Base-by-base conservation (phyloP, 1,140 invertebrate species). In the Armadillidium nasatum region DNA sequence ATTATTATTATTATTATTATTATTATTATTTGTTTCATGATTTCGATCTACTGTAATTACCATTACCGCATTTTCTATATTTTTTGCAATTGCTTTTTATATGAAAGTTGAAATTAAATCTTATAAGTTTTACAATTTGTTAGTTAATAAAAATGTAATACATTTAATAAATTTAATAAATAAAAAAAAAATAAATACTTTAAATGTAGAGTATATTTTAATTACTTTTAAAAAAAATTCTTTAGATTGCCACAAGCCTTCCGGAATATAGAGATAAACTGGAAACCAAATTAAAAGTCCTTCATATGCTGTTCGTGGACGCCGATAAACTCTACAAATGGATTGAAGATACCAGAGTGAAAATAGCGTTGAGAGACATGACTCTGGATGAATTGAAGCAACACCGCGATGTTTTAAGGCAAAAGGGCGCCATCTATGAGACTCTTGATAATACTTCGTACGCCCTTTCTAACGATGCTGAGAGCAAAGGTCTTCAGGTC, bases 311-410 rank as follows among this genome's bases (percentile, higher is more conserved):
- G 50, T 21, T 75, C n/a, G 54, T 68, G 13, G 73, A 67, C 33
- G 66, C 73, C 3, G 73, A 75, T 13, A 60, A 75, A 22, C 73
- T 75, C 15, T 75, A 75, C 60, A 60, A 67, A 19, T 75, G 73
- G 73, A 68, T 54, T 7, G 73, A 75, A 33, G 69, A 75, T 6
- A 33, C 67, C 6, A 60, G 73, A 21, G 23, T 75, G 3, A 60
- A 60, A 19, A 60, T 60, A 15, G 19, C 60, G 0, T 21, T 23
- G 10, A 22, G 10, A 44, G 54, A 75, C 4, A 67, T 68, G n/a
- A 60, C 73, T 4, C 19, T 68, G 9, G 19, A 43, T 10, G 7
- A 44, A 44, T 13, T 75, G 60, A 46, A 33, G 1, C n/a, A 44
- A 44, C 11, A 68, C 23, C 73, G 69, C 21, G 22, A 33, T 15